Conservation (phyloP, 2,113 vertebrate species). For the Atlantisia rogersi region DNA sequence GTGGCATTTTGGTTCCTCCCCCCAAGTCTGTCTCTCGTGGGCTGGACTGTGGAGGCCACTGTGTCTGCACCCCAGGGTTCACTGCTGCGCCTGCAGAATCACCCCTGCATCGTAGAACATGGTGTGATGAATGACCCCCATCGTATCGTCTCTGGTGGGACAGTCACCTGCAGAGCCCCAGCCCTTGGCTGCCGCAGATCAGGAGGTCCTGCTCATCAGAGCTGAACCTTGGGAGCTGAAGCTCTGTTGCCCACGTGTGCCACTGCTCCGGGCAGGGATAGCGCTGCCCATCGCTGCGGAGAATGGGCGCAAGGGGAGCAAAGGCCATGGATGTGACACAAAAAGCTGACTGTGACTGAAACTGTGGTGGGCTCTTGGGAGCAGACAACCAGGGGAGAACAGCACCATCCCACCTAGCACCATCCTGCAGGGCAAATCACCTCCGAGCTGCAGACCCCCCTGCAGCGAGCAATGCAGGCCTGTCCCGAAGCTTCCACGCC, state of each 20-base stretch:
- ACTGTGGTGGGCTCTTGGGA: neutral
- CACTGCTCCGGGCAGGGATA: neutral
- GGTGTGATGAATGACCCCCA: neutral
- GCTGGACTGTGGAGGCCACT: fast-evolving
- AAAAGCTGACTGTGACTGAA: neutral
- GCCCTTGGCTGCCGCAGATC: fast-evolving
- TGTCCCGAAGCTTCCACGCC: fast-evolving
- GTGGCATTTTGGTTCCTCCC: neutral
- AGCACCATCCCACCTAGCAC: neutral
- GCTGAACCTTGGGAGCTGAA: neutral
- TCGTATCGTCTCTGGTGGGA: fast-evolving
- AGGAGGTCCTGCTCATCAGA: fast-evolving
- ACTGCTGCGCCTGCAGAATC: fast-evolving
- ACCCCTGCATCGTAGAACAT: fast-evolving
- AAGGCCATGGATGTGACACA: neutral
- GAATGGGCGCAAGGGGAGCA: fast-evolving
- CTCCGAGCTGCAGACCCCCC: neutral
- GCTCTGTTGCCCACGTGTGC: neutral
- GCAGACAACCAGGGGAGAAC: neutral
- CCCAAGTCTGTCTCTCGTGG: fast-evolving
- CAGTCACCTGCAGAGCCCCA: neutral
- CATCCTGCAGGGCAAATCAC: neutral
- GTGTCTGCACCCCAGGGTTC: fast-evolving
- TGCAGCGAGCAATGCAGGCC: neutral
- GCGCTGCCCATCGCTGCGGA: fast-evolving